Conservation (phyloP, 2,888 invertebrate genomes). For the Geotrupes spiniger region DNA sequence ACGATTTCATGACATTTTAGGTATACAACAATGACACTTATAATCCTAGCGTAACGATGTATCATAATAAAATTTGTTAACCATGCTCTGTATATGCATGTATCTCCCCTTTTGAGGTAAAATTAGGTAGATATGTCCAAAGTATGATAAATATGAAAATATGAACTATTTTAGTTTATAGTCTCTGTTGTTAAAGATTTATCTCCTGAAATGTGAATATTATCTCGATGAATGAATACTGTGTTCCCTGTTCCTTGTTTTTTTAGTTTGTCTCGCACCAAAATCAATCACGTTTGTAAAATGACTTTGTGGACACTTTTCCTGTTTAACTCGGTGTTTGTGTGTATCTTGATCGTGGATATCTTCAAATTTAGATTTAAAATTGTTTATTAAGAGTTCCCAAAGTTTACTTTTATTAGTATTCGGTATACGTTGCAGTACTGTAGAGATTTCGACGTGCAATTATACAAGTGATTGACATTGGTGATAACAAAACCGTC, state of each 20-base stretch:
- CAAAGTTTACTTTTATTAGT: conserved; percentile 1
- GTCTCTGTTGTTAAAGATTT: conserved; percentile 39
- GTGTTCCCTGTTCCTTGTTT: conserved; percentile 32
- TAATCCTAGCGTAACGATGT: conserved; percentile 36
- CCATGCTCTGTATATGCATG: conserved; percentile 51
- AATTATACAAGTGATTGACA: conserved; percentile 12
- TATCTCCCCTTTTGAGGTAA: conserved; percentile 37
- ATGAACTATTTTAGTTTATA: conserved; percentile 37
- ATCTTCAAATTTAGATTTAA: background rate
- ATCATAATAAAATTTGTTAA: conserved; percentile 42
- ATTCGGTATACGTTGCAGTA: background rate
- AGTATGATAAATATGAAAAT: conserved; percentile 34
- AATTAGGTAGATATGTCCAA: conserved; percentile 49
- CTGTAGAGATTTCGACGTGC: too few relatives aligned
- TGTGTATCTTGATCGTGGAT: background rate
- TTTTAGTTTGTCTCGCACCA: conserved; percentile 15
- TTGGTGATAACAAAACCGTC: conserved; percentile 17
- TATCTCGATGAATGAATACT: conserved; percentile 21
- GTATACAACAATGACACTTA: conserved; percentile 34
- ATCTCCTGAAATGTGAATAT: conserved; percentile 26
- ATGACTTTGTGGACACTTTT: background rate
- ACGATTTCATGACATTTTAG: conserved; percentile 40
- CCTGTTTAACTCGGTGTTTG: background rate
- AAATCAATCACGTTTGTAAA: conserved; percentile 17
- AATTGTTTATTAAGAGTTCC: background rate